Evolutionary conservation across 2,113 vertebrate species (phyloP).

Genomic region (Sylvia atricapilla): DNA sequence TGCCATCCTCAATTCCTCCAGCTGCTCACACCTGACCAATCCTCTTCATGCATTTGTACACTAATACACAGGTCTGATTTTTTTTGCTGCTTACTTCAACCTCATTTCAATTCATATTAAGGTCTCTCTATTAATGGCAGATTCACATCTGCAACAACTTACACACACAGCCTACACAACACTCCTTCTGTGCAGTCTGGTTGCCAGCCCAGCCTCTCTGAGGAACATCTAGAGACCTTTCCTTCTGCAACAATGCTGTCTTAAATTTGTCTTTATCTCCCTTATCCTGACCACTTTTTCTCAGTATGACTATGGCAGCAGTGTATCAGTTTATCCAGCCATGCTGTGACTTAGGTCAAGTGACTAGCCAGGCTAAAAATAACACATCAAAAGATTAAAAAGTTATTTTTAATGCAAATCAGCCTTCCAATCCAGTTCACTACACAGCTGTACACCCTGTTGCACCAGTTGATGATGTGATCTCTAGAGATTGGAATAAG

Average conservation of each 20-base stretch:
- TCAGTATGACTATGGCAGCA: background rate
- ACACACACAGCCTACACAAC: background rate
- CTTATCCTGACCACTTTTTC: background rate
- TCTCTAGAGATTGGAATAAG: background rate
- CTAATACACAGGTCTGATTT: background rate
- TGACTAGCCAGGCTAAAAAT: background rate
- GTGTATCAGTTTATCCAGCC: background rate
- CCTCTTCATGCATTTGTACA: background rate
- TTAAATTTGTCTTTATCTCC: background rate
- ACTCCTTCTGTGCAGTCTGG: background rate
- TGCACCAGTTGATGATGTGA: background rate
- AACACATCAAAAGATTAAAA: background rate
- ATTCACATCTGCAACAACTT: background rate
- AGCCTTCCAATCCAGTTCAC: background rate
- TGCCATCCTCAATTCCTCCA: background rate
- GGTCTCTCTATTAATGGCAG: background rate
- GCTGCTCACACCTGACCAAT: background rate
- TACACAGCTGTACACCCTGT: rapidly evolving
- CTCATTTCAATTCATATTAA: background rate
- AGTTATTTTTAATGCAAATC: background rate
- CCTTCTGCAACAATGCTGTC: background rate
- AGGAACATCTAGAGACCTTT: background rate
- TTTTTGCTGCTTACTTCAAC: background rate
- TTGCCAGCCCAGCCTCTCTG: background rate
- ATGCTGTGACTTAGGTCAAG: background rate